These are phyloP conservation scores for Phycodurus eques DNA, from an alignment of 2,113 vertebrate genomes.

Conservation along the genomic window DNA sequence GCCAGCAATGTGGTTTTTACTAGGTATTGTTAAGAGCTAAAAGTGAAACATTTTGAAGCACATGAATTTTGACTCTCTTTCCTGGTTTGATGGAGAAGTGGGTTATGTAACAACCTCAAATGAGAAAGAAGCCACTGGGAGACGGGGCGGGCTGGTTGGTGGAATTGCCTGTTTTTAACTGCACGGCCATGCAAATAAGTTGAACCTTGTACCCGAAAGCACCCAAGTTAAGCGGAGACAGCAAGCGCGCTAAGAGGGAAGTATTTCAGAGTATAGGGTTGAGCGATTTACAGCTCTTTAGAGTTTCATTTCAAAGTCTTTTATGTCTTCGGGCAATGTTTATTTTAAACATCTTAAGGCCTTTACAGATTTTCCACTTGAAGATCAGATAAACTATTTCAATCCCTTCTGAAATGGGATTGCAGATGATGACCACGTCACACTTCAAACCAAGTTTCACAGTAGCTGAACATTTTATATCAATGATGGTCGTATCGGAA, in stretches of 20 bases:
- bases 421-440: neutral
- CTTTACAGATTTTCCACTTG: neutral
- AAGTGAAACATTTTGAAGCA: slow-evolving; percentile 7
- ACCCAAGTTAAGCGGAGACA: slow-evolving; percentile 5
- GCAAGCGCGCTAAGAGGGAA: neutral
- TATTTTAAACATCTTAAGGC: neutral
- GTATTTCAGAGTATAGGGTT: neutral
- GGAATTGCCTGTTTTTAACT: slow-evolving; percentile 20
- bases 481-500: too few relatives aligned
- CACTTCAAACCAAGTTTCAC: too few relatives aligned
- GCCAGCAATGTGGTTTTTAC: neutral
- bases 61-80: slow-evolving; percentile 24
- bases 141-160: neutral
- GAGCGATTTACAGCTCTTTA: too few relatives aligned
- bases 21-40: neutral
- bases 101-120: slow-evolving; percentile 36
- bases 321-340: neutral
- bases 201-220: slow-evolving; percentile 1
- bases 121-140: slow-evolving; percentile 1
- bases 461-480: too few relatives aligned
- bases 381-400: neutral
- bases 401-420: too few relatives aligned
- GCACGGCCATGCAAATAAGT: neutral
- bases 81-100: slow-evolving; percentile 15
- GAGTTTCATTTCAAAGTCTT: neutral